Conservation (phyloP, 2,797 vertebrate genomes). For the Sebastes cheni region DNA sequence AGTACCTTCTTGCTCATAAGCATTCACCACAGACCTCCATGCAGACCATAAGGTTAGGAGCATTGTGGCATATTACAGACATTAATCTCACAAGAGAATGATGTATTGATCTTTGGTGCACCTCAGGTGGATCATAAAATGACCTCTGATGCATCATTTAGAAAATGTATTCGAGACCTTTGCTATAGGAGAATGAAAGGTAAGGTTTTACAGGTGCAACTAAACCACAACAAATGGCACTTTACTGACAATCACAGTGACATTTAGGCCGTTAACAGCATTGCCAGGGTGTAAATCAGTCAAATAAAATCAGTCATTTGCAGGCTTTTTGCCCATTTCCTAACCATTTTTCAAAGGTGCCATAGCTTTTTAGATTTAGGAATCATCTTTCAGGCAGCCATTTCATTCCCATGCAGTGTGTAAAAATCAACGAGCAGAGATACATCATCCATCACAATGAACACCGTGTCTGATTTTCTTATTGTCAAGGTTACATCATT, state of each 20-base stretch:
- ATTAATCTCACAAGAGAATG: slow-evolving; percentile 71
- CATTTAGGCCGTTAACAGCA: background rate
- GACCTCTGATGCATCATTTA: slow-evolving; percentile 52
- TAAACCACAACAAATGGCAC: background rate
- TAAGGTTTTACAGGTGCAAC: background rate
- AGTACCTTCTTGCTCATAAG: slow-evolving; percentile 13
- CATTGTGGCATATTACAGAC: slow-evolving; percentile 46
- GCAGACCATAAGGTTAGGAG: slow-evolving; percentile 25
- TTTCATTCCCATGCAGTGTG: background rate
- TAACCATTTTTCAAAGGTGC: background rate
- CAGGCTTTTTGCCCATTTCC: background rate
- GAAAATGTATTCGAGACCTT: slow-evolving; percentile 13
- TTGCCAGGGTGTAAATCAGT: background rate
- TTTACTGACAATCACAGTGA: slow-evolving; percentile 7
- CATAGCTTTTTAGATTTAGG: background rate
- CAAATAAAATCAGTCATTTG: background rate
- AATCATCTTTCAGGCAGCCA: background rate
- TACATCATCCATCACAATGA: background rate
- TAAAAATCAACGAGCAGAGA: background rate
- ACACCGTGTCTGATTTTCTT: background rate
- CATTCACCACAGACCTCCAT: slow-evolving; percentile 32
- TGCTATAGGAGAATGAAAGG: background rate
- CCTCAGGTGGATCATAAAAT: slow-evolving; percentile 58
- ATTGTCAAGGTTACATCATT: background rate
- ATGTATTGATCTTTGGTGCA: slow-evolving; percentile 70